Percentiles rank a stretch among this genome's conserved stretches.
Conservation (phyloP, 2,113 vertebrate genomes). For the Chunga burmeisteri region DNA sequence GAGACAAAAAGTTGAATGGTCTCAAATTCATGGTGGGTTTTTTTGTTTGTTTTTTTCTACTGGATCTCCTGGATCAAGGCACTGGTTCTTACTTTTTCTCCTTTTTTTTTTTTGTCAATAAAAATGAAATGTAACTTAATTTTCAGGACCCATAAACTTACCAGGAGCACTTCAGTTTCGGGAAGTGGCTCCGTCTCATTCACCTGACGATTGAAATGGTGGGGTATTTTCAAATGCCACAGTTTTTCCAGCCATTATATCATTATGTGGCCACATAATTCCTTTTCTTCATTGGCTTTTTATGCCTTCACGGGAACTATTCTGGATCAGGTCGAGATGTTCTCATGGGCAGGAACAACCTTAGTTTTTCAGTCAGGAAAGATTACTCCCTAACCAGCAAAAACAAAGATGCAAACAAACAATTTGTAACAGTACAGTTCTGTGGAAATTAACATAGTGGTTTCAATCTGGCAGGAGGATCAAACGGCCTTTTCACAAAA, state of each 20-base stretch:
- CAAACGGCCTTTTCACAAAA: background rate
- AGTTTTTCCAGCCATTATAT: background rate
- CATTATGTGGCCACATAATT: background rate
- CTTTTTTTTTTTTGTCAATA: background rate
- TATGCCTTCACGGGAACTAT: background rate
- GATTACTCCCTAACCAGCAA: background rate
- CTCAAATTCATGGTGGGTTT: background rate
- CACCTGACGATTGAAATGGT: background rate
- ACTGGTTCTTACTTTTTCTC: background rate
- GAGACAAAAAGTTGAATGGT: background rate
- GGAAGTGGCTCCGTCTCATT: background rate
- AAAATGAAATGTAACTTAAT: background rate
- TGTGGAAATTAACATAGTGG: background rate
- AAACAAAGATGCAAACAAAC: background rate
- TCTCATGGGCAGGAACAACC: background rate
- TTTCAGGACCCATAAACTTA: background rate
- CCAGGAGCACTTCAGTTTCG: background rate
- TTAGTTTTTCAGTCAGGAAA: conserved; percentile 3
- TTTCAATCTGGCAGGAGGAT: conserved; percentile 1
- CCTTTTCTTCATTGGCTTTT: background rate
- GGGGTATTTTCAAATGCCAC: background rate
- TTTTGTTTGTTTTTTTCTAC: background rate
- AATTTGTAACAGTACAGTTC: background rate
- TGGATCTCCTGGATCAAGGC: background rate
- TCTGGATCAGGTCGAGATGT: background rate